phyloP scores from a whole-genome alignment of 2,797 vertebrate species.

The Neosalanx taihuensis region DNA sequence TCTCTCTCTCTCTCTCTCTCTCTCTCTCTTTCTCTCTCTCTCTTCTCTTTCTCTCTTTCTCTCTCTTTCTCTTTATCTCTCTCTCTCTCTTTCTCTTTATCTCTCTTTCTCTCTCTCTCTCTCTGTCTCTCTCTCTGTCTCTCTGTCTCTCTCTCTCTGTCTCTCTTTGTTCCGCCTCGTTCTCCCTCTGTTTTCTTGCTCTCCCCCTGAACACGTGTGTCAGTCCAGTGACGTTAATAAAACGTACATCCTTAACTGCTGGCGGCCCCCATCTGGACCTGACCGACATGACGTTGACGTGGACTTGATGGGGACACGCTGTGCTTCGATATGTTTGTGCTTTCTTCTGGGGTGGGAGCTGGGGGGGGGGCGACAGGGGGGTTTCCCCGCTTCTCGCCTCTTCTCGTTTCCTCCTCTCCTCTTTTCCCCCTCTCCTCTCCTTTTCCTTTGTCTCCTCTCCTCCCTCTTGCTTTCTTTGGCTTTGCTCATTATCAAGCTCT shows the following conservation, averaged over 20 bases:
- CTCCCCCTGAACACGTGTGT: too few relatives aligned
- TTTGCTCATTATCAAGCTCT: slow-evolving; percentile 16
- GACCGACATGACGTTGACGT: neutral
- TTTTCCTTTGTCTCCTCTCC: neutral
- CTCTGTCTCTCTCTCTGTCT: too few relatives aligned
- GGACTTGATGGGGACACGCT: neutral
- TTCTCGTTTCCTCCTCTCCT: neutral
- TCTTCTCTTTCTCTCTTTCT: too few relatives aligned
- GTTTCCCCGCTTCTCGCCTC: neutral
- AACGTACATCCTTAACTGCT: neutral
- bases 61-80: too few relatives aligned
- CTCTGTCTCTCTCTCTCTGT: too few relatives aligned
- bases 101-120: too few relatives aligned
- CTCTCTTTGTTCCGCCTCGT: too few relatives aligned
- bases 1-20: too few relatives aligned
- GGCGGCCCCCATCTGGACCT: neutral
- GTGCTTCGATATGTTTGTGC: neutral
- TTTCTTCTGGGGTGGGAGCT: neutral
- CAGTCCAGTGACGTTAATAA: neutral
- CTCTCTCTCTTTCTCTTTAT: too few relatives aligned
- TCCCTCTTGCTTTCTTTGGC: slow-evolving; percentile 9
- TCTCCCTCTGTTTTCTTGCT: too few relatives aligned
- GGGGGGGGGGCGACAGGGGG: too few relatives aligned
- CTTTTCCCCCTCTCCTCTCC: slow-evolving; percentile 11
- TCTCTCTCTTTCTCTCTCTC: too few relatives aligned